Evolutionary conservation across 2,797 vertebrate species (phyloP).

Genomic region (Eulemur mongoz): DNA sequence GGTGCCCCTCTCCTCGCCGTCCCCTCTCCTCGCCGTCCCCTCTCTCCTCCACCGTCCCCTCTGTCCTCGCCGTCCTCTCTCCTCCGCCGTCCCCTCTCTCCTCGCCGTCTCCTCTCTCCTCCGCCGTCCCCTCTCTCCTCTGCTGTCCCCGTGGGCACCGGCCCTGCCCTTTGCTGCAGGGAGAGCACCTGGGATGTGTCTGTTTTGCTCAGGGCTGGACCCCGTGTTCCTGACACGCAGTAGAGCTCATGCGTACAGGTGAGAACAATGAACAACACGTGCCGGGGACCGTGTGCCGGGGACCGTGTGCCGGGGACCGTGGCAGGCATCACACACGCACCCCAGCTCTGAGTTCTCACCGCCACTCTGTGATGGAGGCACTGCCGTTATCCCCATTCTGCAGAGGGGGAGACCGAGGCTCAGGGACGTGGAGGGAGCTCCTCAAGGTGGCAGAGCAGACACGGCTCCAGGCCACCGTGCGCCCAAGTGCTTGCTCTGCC

Average conservation of each 20-base stretch:
- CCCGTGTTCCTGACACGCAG: neutral
- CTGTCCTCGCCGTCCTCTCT: neutral
- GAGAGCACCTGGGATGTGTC: too few species aligned
- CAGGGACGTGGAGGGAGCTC: neutral
- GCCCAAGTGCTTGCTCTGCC: too few species aligned
- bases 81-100: neutral
- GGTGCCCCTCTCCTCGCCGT: neutral
- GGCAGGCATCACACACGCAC: accelerated
- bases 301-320: too few species aligned
- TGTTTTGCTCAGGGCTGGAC: neutral
- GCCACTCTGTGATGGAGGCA: neutral
- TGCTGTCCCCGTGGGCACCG: accelerated
- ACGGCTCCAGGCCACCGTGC: neutral
- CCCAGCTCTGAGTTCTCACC: accelerated
- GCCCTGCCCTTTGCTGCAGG: neutral
- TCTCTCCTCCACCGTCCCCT: neutral
- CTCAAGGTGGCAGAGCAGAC: neutral
- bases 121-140: neutral
- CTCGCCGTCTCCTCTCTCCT: neutral
- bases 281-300: neutral
- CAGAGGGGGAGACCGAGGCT: neutral
- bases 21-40: too few species aligned
- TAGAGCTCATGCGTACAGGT: neutral
- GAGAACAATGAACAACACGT: neutral
- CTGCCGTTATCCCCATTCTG: neutral